phyloP scores from a whole-genome alignment of 2,797 vertebrate species.

The Margarornis squamiger region DNA sequence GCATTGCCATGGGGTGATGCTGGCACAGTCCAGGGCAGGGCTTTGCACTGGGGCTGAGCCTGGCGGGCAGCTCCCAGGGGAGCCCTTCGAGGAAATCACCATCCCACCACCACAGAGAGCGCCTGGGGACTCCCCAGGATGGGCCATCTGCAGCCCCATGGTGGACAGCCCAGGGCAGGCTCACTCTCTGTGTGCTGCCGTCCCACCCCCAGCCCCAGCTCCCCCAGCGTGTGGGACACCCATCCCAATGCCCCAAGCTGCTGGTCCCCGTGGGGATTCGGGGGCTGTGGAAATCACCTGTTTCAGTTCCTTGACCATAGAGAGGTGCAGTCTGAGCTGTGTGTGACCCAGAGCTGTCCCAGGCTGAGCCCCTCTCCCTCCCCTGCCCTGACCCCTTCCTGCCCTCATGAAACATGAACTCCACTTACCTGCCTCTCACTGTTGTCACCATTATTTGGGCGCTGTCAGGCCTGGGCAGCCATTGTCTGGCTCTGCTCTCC shows the following conservation, averaged over 20 bases:
- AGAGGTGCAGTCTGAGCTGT: not conserved
- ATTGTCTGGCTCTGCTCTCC: not conserved
- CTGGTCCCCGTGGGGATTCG: not conserved
- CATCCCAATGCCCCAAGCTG: accelerated
- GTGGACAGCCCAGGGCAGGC: no score
- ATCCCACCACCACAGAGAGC: not conserved
- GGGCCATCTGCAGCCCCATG: accelerated
- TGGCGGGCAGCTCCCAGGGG: accelerated
- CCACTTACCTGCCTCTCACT: not conserved
- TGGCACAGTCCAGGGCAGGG: accelerated
- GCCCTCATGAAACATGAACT: not conserved
- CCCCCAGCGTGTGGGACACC: accelerated
- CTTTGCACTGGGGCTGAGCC: not conserved
- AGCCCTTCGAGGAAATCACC: not conserved
- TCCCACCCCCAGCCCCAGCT: accelerated
- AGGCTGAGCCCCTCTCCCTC: no score
- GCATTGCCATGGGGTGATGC: accelerated
- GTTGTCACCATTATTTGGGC: not conserved
- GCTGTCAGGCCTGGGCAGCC: not conserved
- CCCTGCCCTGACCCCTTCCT: no score
- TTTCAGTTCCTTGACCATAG: not conserved
- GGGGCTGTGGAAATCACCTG: not conserved
- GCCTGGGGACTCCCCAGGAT: not conserved
- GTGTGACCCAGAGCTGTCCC: no score
- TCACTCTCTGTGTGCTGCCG: not conserved